Base-by-base conservation (phyloP, 2,888 invertebrate genomes). In the Cantharis flavilabris region DNA sequence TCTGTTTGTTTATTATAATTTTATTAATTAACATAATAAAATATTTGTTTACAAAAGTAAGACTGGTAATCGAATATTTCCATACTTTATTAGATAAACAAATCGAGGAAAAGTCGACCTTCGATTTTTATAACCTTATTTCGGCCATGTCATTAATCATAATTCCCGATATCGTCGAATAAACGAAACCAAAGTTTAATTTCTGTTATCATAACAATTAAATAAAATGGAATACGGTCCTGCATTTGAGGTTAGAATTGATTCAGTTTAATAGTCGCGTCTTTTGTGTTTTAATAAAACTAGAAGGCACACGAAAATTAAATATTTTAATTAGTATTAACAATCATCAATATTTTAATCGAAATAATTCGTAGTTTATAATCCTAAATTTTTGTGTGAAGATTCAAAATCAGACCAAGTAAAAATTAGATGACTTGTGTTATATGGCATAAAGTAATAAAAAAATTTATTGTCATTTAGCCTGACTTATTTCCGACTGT, bases 401-500 rank as follows among this genome's bases (percentile, higher is more conserved):
- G n/a, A n/a, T 2, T n/a, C n/a, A 9, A 49, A 49, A n/a, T 5
- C 13, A 4, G 3, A 3, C n/a, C 49, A 49, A 49, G 13, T 49
- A n/a, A 49, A 49, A 49, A 49, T 49, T 49, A n/a, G 7, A n/a
- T n/a, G 7, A 49, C n/a, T n/a, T 78, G 20, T 71, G 16, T 81
- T 76, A 1, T 16, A 62, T 76, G 83, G 11, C 63, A 0, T 71
- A 62, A 30, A 14, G 5, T 28, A 33, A 16, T 11, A 33, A 14
- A 33, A 23, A 14, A 33, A 23, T 69, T 73, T 13, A 16, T 80
- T 81, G 80, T 81, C 83, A 90, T 91, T 70, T 90, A 98, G 97
- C 93, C 96, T 78, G 97, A 98, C 90, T 90, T 99, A 78, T 99
- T 98, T 90, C 99, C 99, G 20, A 99, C 98, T 14, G 98, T 99